Base-by-base conservation (phyloP, 2,888 invertebrate species). In the Cephus pygmeus region DNA sequence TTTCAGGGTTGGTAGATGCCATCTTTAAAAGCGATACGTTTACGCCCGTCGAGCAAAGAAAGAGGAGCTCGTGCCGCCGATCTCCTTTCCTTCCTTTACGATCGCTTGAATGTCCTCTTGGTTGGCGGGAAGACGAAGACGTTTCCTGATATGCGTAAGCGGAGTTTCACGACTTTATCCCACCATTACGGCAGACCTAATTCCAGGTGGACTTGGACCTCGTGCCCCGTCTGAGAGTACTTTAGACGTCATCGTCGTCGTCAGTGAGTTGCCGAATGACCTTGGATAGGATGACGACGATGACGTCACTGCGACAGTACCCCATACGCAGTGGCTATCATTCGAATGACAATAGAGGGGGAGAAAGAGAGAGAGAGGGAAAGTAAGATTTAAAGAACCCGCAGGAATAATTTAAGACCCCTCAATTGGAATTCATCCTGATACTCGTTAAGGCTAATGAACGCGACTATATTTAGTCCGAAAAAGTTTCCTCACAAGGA, bases 241-340 rank as follows among this genome's bases (percentile, higher is more conserved):
- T 56, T 40, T 56, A 56, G 56, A 71, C 71, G 71, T 71, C 71
- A 71, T 71, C 71, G 31, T 34, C 71, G 71, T 71, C 71, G 71
- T 71, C 71, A 34, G 33, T 56, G 56, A 23, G 34, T 15, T 34
- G 80, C 78, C 73, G 79, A 78, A 73, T 82, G 81, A 82, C 82
- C 82, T 82, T 82, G 82, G 78, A 36, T 75, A 78, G 81, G 79
- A 78, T 82, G 80, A 79, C 82, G 80, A 76, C 69, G 76, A 33
- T 82, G 82, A 82, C 79, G 82, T 82, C 82, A 80, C 56, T 35
- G 76, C 80, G 69, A 76, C 79, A 77, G 76, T 82, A 82, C 79
- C 81, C 81, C 82, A 77, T 79, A 69, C 69, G 40, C 77, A 78
- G 79, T 56, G 56, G 56, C 23, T 56, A 23, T 56, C 56, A 56